Evolutionary conservation across 1,140 invertebrate species (phyloP).

Genomic region (Heterodera carotae): DNA sequence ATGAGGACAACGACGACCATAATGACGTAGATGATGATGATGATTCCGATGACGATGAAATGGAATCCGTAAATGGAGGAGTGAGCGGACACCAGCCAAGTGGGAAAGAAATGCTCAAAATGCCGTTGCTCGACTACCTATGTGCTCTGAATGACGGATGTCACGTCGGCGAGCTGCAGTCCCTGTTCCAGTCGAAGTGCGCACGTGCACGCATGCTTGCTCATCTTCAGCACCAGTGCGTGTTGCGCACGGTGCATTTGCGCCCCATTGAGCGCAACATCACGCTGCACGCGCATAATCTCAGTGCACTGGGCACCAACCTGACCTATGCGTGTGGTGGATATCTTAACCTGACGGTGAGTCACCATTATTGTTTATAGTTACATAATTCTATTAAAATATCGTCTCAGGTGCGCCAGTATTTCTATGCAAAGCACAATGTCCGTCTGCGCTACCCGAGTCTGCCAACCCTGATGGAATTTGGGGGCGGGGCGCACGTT

Average conservation of each 20-base stretch:
- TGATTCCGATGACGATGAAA: not conserved
- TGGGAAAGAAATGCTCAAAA: not conserved
- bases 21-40: not conserved
- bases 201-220: not conserved
- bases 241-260: slow-evolving; percentile 3
- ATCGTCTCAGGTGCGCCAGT: not conserved
- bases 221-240: not conserved
- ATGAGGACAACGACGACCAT: not conserved
- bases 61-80: not conserved
- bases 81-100: not conserved
- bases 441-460: not conserved
- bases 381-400: too few relatives aligned
- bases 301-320: not conserved
- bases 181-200: not conserved
- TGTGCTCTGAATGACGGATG: not conserved
- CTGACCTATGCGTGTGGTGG: not conserved
- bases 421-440: not conserved
- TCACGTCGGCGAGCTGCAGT: not conserved
- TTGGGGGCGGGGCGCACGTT: not conserved
- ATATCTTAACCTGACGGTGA: slow-evolving; percentile 1
- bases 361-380: too few relatives aligned
- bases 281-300: not conserved
- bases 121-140: slow-evolving; percentile 6
- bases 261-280: not conserved
- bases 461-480: not conserved